phyloP scores from a whole-genome alignment of 1,140 invertebrate species.

The Lordiphosa clarofinis region DNA sequence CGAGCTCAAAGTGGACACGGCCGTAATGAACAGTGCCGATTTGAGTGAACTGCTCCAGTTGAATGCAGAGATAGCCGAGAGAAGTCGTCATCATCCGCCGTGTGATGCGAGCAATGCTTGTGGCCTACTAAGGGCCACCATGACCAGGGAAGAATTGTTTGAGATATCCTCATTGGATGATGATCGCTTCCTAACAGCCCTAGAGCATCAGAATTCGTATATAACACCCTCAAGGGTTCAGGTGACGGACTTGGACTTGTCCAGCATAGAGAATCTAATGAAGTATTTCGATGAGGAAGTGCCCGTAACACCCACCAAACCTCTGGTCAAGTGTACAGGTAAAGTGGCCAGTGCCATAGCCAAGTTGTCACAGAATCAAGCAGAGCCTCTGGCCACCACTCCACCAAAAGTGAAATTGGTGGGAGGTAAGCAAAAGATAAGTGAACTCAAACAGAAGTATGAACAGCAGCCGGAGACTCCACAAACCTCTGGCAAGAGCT shows the following conservation, averaged over 20 bases:
- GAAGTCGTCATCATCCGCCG: slow-evolving; percentile 30
- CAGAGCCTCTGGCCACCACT: slow-evolving; percentile 1
- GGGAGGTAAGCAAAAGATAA: slow-evolving; percentile 42
- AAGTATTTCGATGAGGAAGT: slow-evolving; percentile 76
- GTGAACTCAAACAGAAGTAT: slow-evolving; percentile 57
- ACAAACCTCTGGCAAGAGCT: neutral
- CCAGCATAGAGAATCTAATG: slow-evolving; percentile 72
- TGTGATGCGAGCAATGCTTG: slow-evolving; percentile 18
- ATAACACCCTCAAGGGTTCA: slow-evolving; percentile 16
- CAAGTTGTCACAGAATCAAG: slow-evolving; percentile 38
- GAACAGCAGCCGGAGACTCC: slow-evolving; percentile 24
- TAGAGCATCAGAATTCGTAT: slow-evolving; percentile 67
- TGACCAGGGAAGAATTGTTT: slow-evolving; percentile 69
- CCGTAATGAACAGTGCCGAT: slow-evolving; percentile 56
- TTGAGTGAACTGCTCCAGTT: slow-evolving; percentile 50
- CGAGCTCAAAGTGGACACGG: slow-evolving; percentile 54
- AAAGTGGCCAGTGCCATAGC: slow-evolving; percentile 68
- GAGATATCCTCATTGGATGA: slow-evolving; percentile 64
- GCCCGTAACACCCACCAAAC: slow-evolving; percentile 52
- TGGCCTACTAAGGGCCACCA: slow-evolving; percentile 53
- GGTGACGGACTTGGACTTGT: slow-evolving; percentile 55
- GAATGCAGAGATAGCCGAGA: slow-evolving; percentile 61
- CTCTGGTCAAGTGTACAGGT: slow-evolving; percentile 20
- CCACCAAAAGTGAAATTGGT: slow-evolving; percentile 28
- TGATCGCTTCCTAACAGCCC: slow-evolving; percentile 57